phyloP scores from a whole-genome alignment of 2,797 vertebrate genomes.

The Pipistrellus pipistrellus region DNA sequence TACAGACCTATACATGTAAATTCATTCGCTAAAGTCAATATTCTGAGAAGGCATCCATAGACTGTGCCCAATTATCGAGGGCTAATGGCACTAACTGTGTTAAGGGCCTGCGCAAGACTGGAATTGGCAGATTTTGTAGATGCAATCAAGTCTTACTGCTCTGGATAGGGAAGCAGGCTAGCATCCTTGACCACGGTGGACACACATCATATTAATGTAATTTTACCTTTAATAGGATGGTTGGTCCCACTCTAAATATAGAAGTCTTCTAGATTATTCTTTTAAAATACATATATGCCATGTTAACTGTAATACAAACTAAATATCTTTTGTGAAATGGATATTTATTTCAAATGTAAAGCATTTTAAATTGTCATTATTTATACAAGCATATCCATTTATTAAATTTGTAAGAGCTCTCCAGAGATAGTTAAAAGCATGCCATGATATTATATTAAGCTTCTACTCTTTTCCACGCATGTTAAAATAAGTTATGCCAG shows the following conservation, averaged over 20 bases:
- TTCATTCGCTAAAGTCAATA: constrained; percentile 1
- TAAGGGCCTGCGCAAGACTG: background rate
- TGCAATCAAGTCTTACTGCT: background rate
- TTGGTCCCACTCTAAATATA: background rate
- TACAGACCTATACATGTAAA: background rate
- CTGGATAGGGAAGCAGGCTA: background rate
- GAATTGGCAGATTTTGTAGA: background rate
- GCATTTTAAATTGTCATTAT: constrained; percentile 32
- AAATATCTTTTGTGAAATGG: constrained; percentile 27
- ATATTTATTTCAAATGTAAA: constrained; percentile 65
- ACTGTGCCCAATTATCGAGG: background rate
- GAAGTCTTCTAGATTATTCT: background rate
- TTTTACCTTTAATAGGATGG: background rate
- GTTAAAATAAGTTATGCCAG: constrained; percentile 72
- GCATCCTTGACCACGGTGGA: background rate
- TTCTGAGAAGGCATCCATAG: background rate
- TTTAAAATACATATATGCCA: background rate
- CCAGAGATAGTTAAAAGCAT: constrained; percentile 48
- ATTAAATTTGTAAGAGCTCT: constrained; percentile 62
- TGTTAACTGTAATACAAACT: background rate
- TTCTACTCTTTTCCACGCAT: constrained; percentile 47
- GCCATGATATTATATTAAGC: constrained; percentile 61
- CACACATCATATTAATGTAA: background rate
- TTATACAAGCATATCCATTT: constrained; percentile 19
- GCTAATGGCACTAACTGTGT: background rate